Conservation (phyloP, 2,888 invertebrate species). For the Melanostoma scalare region DNA sequence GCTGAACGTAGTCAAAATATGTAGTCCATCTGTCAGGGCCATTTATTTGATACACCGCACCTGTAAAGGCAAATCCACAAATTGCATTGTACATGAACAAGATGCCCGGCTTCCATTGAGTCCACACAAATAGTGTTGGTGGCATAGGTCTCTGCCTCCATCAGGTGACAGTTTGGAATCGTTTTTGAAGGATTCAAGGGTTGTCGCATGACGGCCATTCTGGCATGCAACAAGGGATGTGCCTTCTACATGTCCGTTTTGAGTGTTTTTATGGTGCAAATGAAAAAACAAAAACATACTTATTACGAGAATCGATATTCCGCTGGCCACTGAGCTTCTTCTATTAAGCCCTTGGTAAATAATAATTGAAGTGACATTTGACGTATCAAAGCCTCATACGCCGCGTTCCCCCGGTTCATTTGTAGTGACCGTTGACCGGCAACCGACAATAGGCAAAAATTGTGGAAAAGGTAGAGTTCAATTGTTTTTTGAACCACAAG, state of each 20-base stretch:
- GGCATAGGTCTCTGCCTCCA: neutral
- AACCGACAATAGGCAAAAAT: neutral
- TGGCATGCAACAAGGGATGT: conserved; percentile 10
- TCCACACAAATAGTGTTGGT: too few relatives aligned
- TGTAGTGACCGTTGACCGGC: too few relatives aligned
- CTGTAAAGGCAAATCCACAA: conserved; percentile 14
- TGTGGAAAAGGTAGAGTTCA: conserved; percentile 15
- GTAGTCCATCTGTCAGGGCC: conserved; percentile 32
- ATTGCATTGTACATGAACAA: neutral
- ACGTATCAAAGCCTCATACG: neutral
- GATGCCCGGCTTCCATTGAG: conserved; percentile 10
- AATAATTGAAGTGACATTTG: conserved; percentile 43
- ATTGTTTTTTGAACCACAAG: conserved; percentile 20
- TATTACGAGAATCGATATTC: conserved; percentile 18
- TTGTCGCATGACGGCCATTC: conserved; percentile 19
- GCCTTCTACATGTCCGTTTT: conserved; percentile 14
- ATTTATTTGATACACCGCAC: conserved; percentile 31
- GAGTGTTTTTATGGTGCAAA: neutral
- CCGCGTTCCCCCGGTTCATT: neutral
- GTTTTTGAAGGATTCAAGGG: conserved; percentile 31
- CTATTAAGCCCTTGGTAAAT: conserved; percentile 20
- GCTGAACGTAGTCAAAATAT: neutral
- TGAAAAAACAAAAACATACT: neutral
- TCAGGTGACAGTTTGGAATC: conserved; percentile 30
- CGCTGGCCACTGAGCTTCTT: neutral